These are phyloP conservation scores for Pemphredon lugubris DNA, from an alignment of 2,888 invertebrate genomes.

Conservation along the genomic window DNA sequence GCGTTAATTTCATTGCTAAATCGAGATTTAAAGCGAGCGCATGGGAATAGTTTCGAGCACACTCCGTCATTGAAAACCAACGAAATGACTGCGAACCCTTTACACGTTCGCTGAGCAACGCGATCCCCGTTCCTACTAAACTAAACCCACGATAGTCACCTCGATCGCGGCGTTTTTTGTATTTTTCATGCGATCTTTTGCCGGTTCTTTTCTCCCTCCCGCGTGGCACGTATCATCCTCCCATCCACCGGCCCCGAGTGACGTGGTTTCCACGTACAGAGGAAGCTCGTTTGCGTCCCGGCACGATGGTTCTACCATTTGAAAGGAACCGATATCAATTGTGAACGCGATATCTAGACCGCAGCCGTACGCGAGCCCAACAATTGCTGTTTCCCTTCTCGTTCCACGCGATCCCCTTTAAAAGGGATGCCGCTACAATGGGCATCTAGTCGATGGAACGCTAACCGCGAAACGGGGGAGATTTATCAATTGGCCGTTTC, in stretches of 20 bases:
- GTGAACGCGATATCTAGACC: conserved; percentile 46
- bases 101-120: neutral
- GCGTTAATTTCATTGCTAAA: neutral
- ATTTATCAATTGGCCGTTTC: conserved; percentile 34
- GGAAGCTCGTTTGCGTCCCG: conserved; percentile 18
- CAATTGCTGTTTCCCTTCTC: conserved; percentile 43
- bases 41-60: neutral
- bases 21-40: neutral
- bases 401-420: conserved; percentile 52
- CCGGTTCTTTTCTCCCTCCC: neutral
- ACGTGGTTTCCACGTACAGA: neutral
- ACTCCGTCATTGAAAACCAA: neutral
- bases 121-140: conserved; percentile 23
- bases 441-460: conserved; percentile 25
- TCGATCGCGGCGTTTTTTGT: conserved; percentile 30
- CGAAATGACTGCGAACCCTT: neutral
- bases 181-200: conserved; percentile 13
- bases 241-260: neutral
- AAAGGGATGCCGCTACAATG: conserved; percentile 39
- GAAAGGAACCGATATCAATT: conserved; percentile 53
- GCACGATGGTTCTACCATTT: conserved; percentile 34
- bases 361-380: conserved; percentile 29
- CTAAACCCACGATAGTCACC: conserved; percentile 27
- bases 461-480: conserved; percentile 40
- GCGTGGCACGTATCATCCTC: neutral